A percentile compares a stretch with the other conserved stretches of the same genome.
Evolutionary conservation across 2,113 vertebrate species (phyloP).

Genomic region (Muscicapa adusta): DNA sequence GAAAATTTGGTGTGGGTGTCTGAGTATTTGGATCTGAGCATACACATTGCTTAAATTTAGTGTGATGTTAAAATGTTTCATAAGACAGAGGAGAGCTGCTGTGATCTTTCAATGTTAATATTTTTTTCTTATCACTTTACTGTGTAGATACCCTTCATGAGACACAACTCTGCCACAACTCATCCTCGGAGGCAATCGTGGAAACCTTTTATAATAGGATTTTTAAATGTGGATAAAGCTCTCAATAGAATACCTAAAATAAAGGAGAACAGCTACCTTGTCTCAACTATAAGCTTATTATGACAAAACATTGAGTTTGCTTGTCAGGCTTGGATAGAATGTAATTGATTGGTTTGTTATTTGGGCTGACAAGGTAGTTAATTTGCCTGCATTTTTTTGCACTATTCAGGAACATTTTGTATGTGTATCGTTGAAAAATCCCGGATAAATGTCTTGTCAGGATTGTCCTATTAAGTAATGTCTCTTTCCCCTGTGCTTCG

Average conservation of each 20-base stretch:
- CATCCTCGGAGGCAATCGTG: constrained; percentile 80
- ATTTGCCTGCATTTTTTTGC: constrained; percentile 69
- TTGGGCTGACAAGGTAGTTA: constrained; percentile 75
- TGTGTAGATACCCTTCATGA: constrained; percentile 84
- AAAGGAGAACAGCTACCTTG: constrained; percentile 78
- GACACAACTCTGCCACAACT: constrained; percentile 81
- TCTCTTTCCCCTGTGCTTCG: constrained; percentile 70
- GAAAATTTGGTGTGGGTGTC: background rate
- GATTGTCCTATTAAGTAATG: constrained; percentile 77
- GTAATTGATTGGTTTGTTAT: constrained; percentile 76
- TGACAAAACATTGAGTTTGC: constrained; percentile 69
- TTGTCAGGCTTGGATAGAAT: constrained; percentile 75
- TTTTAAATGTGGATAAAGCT: constrained; percentile 78
- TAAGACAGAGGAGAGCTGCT: constrained; percentile 74
- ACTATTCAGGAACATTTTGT: constrained; percentile 74
- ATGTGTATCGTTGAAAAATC: constrained; percentile 72
- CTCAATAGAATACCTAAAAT: constrained; percentile 74
- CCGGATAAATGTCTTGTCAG: constrained; percentile 73
- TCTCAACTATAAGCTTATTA: constrained; percentile 71
- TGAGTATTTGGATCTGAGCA: constrained; percentile 38
- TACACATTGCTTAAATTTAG: constrained; percentile 63
- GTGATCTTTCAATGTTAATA: constrained; percentile 80
- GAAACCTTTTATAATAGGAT: constrained; percentile 79
- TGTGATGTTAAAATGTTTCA: constrained; percentile 75
- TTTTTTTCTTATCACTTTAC: constrained; percentile 84